Evolutionary conservation across 2,113 vertebrate genomes (phyloP), one percentile per base, ranked within the genome.

Genomic region (Pimephales promelas): DNA sequence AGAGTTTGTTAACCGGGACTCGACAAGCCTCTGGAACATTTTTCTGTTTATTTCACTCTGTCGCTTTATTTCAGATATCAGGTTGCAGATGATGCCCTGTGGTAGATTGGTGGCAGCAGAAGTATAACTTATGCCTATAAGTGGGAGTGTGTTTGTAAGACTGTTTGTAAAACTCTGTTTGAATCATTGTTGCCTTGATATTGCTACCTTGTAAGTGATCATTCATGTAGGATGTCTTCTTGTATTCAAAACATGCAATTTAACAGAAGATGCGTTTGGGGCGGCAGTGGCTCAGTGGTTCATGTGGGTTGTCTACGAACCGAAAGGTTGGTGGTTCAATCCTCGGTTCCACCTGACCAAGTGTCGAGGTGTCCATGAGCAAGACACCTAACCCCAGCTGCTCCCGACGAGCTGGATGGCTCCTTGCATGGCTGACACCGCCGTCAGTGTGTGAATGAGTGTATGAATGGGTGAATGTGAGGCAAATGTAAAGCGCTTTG

Each of bases 31-130:
- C 34, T 47, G 40, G 40, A 79, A 61, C 4, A 36, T 57, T 57
- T 77, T 16, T 77, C 31, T 70, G 62, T 81, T 71, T 80, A 80
- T 80, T 66, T 80, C 16, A 49, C 26, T 28, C 36, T 14, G 45
- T 36, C 26, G 10, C 45, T 52, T 22, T 70, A 70, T 68, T 81
- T 81, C 64, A 54, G 79, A 70, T n/a, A 56, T 68, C 4, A 10
- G 31, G 22, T 68, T 70, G 20, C 49, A 10, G 47, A 68, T 24
- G 22, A 40, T 31, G 28, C 62, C 26, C 22, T 70, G 64, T 0
- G 47, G 61, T 52, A 52, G 26, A 80, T 68, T 52, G 62, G 78
- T 66, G 61, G 43, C 61, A 34, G 28, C 43, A 34, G 24, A 20
- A 79, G 36, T 79, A 45, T 31, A 64, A 62, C 40, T 26, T 45